These are phyloP conservation scores for Dipodomys stephensi DNA, from an alignment of 2,113 vertebrate genomes.

Conservation along the genomic window DNA sequence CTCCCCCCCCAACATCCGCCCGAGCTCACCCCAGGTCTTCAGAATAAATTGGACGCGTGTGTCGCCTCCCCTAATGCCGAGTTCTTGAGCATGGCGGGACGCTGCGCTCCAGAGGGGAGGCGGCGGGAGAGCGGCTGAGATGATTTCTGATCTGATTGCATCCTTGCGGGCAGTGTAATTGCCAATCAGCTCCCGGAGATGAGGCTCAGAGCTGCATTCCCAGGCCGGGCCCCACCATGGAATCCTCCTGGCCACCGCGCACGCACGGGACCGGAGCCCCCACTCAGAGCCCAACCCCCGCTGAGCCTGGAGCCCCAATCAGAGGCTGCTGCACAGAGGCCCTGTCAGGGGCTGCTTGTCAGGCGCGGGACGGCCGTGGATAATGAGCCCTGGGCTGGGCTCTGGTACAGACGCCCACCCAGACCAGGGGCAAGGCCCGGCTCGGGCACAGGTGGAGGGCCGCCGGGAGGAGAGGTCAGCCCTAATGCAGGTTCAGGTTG, in stretches of 20 bases:
- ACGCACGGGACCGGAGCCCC: too few relatives aligned
- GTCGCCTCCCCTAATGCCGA: not conserved
- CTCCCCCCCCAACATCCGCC: not conserved
- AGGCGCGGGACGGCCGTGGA: not conserved
- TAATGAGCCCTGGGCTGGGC: not conserved
- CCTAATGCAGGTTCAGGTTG: not conserved
- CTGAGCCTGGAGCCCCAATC: slow-evolving; percentile 35
- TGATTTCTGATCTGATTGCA: slow-evolving; percentile 66
- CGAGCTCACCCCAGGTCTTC: not conserved
- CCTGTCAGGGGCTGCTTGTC: not conserved
- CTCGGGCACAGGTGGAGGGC: not conserved
- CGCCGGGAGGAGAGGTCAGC: too few relatives aligned
- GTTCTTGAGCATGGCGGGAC: not conserved
- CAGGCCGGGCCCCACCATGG: not conserved
- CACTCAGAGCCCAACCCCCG: not conserved
- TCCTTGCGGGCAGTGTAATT: slow-evolving; percentile 50
- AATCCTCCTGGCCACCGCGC: not conserved
- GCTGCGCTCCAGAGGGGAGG: not conserved
- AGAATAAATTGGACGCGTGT: not conserved
- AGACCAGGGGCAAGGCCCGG: not conserved
- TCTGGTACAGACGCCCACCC: not conserved
- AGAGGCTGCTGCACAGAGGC: slow-evolving; percentile 14
- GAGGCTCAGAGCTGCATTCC: slow-evolving; percentile 4
- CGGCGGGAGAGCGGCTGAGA: not conserved
- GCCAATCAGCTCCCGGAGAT: slow-evolving; percentile 51